Evolutionary conservation across 1,140 invertebrate species (phyloP), one percentile per base, ranked within the genome.

Genomic region (Acromyrmex echinatior): DNA sequence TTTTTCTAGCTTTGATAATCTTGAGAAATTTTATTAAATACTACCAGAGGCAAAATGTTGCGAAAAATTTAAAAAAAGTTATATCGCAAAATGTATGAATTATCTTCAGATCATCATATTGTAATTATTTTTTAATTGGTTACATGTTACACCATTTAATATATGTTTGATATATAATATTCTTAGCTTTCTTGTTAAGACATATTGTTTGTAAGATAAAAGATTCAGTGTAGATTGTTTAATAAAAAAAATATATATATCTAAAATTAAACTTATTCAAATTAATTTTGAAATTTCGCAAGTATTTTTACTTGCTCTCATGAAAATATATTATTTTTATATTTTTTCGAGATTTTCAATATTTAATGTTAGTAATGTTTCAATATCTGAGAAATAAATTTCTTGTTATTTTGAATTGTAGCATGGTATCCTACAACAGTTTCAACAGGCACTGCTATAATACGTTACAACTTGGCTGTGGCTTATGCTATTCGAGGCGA

Each of bases 401-500:
- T 79, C 78, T 63, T 14, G 6, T 10, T 14, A 3, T 10, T 86
- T 86, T 77, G 53, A 79, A 7, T 86, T 91, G 28, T 90, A 95
- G 95, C 96, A 85, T 98, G 98, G 98, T 97, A 96, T 91, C 97
- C 98, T 2, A 96, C 96, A 78, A 97, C 96, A 45, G 90, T 97
- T 51, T 93, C 96, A 25, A 97, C 97, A 39, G 97, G 97, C 3
- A 96, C 96, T 88, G 96, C 96, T 53, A 96, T 98, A 51, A 95
- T 98, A 79, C 96, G 97, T 87, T 98, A 98, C 90, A 98, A 98
- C 94, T 96, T 98, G 86, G 97, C 98, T 35, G 97, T 98, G 16
- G 97, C 97, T 14, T 97, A 98, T 93, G 97, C 97, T 16, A 95
- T 98, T 62, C 96, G 97, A 82, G 97, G 97, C 18, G 98, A 98